A percentile compares a stretch with the other conserved stretches of the same genome.
These are phyloP conservation scores for Schizotus pectinicornis DNA, from an alignment of 2,888 invertebrate genomes.

Conservation along the genomic window DNA sequence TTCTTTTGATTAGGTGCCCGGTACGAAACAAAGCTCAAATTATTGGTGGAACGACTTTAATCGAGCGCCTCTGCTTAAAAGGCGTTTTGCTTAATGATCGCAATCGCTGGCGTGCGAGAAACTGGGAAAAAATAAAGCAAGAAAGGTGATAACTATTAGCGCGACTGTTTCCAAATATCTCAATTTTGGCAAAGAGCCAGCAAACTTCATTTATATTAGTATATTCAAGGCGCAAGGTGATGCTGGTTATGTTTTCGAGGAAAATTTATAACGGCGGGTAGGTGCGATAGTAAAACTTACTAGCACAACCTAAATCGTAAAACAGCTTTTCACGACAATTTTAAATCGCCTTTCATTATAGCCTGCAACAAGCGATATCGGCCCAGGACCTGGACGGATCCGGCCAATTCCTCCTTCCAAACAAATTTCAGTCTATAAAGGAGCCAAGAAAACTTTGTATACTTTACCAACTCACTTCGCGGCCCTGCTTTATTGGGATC, in stretches of 20 bases:
- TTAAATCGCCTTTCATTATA: too few species aligned
- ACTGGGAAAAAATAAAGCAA: not conserved
- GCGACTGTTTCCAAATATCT: constrained; percentile 13
- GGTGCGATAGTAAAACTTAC: not conserved
- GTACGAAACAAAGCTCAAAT: not conserved
- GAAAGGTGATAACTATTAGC: constrained; percentile 12
- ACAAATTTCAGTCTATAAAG: too few species aligned
- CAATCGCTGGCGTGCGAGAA: not conserved
- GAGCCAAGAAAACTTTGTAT: constrained; percentile 10
- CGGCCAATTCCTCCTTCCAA: too few species aligned
- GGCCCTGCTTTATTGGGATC: too few species aligned
- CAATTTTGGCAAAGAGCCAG: constrained; percentile 5
- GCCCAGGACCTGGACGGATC: too few species aligned
- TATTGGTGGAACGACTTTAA: not conserved
- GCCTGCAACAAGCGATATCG: too few species aligned
- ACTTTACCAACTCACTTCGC: constrained; percentile 6
- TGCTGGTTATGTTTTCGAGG: constrained; percentile 1
- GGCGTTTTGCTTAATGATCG: not conserved
- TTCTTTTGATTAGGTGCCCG: not conserved
- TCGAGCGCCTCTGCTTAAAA: not conserved
- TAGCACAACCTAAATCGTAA: too few species aligned
- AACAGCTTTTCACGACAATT: too few species aligned
- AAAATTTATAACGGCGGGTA: not conserved
- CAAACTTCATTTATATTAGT: constrained; percentile 17
- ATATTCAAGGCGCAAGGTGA: not conserved